These are phyloP conservation scores for Chaetophractus vellerosus DNA, from an alignment of 2,797 vertebrate genomes.

Conservation along the genomic window DNA sequence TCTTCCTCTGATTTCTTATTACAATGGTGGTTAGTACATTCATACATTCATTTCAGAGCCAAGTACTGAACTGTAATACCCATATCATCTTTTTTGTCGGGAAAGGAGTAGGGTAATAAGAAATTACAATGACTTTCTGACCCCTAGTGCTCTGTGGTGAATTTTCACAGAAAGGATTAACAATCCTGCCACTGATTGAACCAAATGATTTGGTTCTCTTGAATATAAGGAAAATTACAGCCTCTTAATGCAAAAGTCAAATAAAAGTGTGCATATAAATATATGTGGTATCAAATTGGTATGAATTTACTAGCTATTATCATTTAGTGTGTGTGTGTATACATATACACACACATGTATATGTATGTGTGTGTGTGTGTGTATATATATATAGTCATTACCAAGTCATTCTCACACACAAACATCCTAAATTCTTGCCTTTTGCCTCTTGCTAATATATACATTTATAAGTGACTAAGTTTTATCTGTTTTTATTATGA, in stretches of 20 bases:
- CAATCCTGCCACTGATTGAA: conserved; percentile 27
- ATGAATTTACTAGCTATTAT: conserved; percentile 52
- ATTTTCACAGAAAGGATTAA: conserved; percentile 71
- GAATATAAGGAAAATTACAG: conserved; percentile 45
- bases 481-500: conserved; percentile 48
- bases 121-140: conserved; percentile 66
- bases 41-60: conserved; percentile 20
- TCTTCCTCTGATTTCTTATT: conserved; percentile 45
- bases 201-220: conserved; percentile 67
- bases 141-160: conserved; percentile 53
- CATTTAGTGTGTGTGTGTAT: conserved; percentile 18
- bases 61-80: conserved; percentile 50
- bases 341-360: background rate
- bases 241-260: conserved; percentile 63
- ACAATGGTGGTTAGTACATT: background rate
- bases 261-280: conserved; percentile 26
- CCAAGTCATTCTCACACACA: background rate
- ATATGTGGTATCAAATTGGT: background rate
- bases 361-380: no score
- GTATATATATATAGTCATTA: background rate
- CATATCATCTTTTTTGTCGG: conserved; percentile 25
- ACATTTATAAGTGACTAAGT: conserved; percentile 27
- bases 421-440: conserved; percentile 43
- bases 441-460: conserved; percentile 40
- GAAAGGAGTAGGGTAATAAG: conserved; percentile 49